Percentiles rank a stretch among this genome's conserved stretches.
phyloP scores from a whole-genome alignment of 2,888 invertebrate species.

The Limenitis arthemis region DNA sequence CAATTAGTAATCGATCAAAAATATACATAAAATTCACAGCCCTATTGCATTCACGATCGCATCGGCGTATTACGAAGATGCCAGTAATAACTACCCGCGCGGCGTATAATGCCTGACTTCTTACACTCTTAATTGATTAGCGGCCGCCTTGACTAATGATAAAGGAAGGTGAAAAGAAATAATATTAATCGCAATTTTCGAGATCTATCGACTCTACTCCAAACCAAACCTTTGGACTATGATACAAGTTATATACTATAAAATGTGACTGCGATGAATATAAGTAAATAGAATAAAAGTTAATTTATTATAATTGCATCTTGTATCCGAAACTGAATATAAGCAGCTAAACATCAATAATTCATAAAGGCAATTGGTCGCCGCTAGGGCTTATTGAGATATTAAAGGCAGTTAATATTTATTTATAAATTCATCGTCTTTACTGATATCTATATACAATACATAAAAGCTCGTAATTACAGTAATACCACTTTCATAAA shows the following conservation, averaged over 20 bases:
- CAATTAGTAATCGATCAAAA: constrained; percentile 60
- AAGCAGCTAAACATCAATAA: constrained; percentile 57
- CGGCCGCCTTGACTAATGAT: constrained; percentile 71
- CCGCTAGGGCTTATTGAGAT: constrained; percentile 51
- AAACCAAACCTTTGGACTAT: constrained; percentile 25
- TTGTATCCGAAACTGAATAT: constrained; percentile 45
- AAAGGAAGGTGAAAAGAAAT: constrained; percentile 72
- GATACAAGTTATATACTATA: neutral
- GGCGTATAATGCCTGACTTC: constrained; percentile 69
- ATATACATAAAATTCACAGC: constrained; percentile 65
- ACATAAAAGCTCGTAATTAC: no score
- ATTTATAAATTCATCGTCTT: constrained; percentile 27
- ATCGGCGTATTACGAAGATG: constrained; percentile 66
- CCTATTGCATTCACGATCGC: constrained; percentile 68
- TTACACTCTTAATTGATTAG: constrained; percentile 74
- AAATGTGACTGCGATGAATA: neutral
- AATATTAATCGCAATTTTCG: constrained; percentile 65
- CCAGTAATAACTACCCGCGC: constrained; percentile 68
- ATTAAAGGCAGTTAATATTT: constrained; percentile 36
- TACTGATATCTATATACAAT: constrained; percentile 14
- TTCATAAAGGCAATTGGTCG: constrained; percentile 49
- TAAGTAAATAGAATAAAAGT: constrained; percentile 34
- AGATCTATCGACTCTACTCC: constrained; percentile 37
- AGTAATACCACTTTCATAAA: no score
- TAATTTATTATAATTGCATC: constrained; percentile 54